phyloP scores from a whole-genome alignment of 2,888 invertebrate genomes.

The Anoplius nigerrimus region DNA sequence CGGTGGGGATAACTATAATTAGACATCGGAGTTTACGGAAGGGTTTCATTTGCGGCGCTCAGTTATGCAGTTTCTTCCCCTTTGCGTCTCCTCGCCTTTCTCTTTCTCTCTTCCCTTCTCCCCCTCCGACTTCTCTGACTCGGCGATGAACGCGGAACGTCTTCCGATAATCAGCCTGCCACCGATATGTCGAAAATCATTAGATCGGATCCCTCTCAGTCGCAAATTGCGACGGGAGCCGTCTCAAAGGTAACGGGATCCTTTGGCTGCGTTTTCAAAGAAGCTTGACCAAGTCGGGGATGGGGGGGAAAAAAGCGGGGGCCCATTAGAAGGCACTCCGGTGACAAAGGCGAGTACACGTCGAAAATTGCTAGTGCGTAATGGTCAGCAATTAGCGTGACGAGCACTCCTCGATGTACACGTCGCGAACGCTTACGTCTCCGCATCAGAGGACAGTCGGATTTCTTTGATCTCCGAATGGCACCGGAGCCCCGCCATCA shows the following conservation, averaged over 20 bases:
- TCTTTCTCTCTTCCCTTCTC: not conserved
- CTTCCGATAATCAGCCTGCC: no score
- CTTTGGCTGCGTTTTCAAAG: slow-evolving; percentile 38
- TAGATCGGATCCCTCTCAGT: no score
- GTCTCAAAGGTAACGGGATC: slow-evolving; percentile 39
- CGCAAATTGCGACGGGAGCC: slow-evolving; percentile 18
- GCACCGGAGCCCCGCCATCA: no score
- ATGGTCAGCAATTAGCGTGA: slow-evolving; percentile 63
- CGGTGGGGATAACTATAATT: no score
- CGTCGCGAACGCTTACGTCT: slow-evolving; percentile 51
- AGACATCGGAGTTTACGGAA: no score
- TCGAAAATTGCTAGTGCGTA: slow-evolving; percentile 58
- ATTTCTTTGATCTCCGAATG: slow-evolving; percentile 56
- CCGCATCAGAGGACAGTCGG: slow-evolving; percentile 49
- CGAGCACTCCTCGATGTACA: slow-evolving; percentile 46
- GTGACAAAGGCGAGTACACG: slow-evolving; percentile 49
- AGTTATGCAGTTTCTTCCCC: not conserved
- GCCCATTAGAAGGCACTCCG: slow-evolving; percentile 25
- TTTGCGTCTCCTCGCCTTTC: no score
- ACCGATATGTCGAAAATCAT: no score
- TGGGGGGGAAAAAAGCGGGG: slow-evolving; percentile 26
- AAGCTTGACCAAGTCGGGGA: slow-evolving; percentile 29
- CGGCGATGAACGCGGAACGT: not conserved
- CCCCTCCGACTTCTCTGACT: not conserved
- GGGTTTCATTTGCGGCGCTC: no score